These are phyloP conservation scores for Athripsodes cinereus DNA, from an alignment of 2,888 invertebrate species.

Conservation along the genomic window DNA sequence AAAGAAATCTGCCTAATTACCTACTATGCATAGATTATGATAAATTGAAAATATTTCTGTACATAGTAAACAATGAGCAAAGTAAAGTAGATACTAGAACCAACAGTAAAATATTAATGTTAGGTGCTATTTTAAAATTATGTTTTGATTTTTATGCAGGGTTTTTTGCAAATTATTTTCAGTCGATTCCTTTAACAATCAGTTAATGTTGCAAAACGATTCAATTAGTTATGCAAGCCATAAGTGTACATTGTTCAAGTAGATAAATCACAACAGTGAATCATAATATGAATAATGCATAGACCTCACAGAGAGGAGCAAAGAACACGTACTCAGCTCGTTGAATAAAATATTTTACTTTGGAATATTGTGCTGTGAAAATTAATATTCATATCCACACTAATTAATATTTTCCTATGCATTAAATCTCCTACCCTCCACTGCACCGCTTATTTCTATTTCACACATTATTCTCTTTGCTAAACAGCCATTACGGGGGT, in stretches of 20 bases:
- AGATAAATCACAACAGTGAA: not conserved
- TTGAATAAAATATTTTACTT: slow-evolving; percentile 1
- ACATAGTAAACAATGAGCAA: too few species aligned
- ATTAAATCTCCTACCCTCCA: not conserved
- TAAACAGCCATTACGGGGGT: not conserved
- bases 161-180: too few species aligned
- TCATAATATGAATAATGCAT: not conserved
- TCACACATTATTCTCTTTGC: not conserved
- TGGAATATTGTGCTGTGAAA: not conserved
- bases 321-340: not conserved
- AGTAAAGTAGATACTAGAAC: too few species aligned
- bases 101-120: too few species aligned
- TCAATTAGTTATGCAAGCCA: too few species aligned
- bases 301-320: not conserved
- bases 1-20: too few species aligned
- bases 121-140: too few species aligned
- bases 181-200: too few species aligned
- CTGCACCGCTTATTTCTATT: not conserved
- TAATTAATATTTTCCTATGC: not conserved
- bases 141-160: too few species aligned
- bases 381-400: not conserved
- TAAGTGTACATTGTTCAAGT: not conserved
- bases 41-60: too few species aligned
- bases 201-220: too few species aligned
- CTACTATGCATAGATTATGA: too few species aligned